phyloP scores from a whole-genome alignment of 1,140 invertebrate species.

The Subanguina moxae region DNA sequence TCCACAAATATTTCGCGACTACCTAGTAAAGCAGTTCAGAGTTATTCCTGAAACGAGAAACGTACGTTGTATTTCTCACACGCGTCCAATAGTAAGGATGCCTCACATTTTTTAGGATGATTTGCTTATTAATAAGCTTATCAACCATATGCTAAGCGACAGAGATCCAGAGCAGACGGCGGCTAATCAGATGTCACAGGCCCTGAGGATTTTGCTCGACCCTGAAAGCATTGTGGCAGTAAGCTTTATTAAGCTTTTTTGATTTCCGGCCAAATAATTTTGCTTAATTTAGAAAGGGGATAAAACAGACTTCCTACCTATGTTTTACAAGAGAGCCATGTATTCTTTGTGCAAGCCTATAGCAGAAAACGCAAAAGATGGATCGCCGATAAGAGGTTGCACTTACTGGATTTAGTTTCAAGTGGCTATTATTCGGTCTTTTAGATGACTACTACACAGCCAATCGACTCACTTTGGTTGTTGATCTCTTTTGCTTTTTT shows the following conservation, averaged over 20 bases:
- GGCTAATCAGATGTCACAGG: slow-evolving; percentile 65
- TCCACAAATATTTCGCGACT: slow-evolving; percentile 91
- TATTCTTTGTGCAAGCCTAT: slow-evolving; percentile 63
- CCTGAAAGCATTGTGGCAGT: slow-evolving; percentile 90
- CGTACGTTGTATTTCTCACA: slow-evolving; percentile 14
- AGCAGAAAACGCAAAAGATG: slow-evolving; percentile 49
- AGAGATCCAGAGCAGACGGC: slow-evolving; percentile 80
- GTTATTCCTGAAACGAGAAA: slow-evolving; percentile 42
- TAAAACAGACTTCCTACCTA: slow-evolving; percentile 94
- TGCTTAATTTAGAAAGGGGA: slow-evolving; percentile 72
- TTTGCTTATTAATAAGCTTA: slow-evolving; percentile 90
- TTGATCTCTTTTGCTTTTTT: slow-evolving; percentile 95
- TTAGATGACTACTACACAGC: slow-evolving; percentile 90
- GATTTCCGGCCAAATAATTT: not conserved
- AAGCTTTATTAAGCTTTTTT: not conserved
- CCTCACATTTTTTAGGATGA: no score
- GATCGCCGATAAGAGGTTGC: slow-evolving; percentile 24
- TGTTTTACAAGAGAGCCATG: slow-evolving; percentile 98
- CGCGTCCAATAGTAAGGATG: no score
- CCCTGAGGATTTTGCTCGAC: slow-evolving; percentile 85
- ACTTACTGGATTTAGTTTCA: not conserved
- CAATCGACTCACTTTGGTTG: slow-evolving; percentile 83
- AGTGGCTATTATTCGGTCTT: not conserved
- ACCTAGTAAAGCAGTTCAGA: slow-evolving; percentile 64
- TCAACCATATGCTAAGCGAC: slow-evolving; percentile 82